phyloP scores from a whole-genome alignment of 53 echinoderm and acorn worm species.

The Glandiceps talaboti region DNA sequence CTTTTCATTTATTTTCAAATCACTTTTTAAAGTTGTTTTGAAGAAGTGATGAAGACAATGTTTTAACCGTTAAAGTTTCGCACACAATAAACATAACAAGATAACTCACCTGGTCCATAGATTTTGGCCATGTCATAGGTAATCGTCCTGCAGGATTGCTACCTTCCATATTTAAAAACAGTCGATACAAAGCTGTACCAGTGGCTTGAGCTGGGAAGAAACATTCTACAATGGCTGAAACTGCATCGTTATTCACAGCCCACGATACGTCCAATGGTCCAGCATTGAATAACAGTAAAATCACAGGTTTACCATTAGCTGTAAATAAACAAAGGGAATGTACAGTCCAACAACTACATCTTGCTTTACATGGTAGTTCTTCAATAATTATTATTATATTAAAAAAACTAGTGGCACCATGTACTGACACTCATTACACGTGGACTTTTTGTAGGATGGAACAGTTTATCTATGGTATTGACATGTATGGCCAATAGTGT shows the following conservation, averaged over 20 bases:
- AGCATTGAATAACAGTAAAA: constrained; percentile 77
- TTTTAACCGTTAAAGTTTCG: no score
- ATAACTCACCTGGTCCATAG: constrained; percentile 50
- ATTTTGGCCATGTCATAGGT: constrained; percentile 60
- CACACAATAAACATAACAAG: no score
- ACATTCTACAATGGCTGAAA: constrained; percentile 75
- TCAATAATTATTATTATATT: no score
- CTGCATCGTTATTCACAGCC: constrained; percentile 35
- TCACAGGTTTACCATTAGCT: constrained; percentile 64
- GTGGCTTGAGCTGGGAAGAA: constrained; percentile 82
- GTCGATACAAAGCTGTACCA: constrained; percentile 38
- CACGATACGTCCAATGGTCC: constrained; percentile 75
- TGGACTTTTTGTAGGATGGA: no score
- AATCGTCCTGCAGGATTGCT: constrained; percentile 84
- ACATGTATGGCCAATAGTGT: no score
- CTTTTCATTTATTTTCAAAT: no score
- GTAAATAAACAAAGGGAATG: neutral
- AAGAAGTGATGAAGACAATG: no score
- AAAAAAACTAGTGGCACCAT: no score
- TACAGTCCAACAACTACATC: neutral
- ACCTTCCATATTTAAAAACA: constrained; percentile 37
- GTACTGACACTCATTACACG: no score
- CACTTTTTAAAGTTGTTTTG: no score
- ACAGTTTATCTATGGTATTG: no score
- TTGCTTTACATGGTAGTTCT: no score